phyloP scores from a whole-genome alignment of 2,113 vertebrate genomes.

The Steatornis caripensis region DNA sequence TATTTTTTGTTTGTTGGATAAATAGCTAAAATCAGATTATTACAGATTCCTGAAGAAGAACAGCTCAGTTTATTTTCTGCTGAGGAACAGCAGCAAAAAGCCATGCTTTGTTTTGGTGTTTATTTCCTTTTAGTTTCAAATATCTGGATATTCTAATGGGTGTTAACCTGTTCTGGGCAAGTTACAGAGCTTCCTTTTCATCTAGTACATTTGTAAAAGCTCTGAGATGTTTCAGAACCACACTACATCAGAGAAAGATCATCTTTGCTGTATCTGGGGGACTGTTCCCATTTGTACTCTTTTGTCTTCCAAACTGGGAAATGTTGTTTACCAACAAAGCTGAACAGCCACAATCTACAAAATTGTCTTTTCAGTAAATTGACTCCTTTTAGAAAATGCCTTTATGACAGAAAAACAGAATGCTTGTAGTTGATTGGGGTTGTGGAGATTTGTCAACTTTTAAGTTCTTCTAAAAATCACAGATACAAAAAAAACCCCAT shows the following conservation, averaged over 20 bases:
- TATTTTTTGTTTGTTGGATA: not conserved
- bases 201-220: not conserved
- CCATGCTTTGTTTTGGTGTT: not conserved
- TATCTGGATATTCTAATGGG: not conserved
- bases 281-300: not conserved
- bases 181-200: not conserved
- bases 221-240: not conserved
- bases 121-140: not conserved
- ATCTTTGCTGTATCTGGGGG: not conserved
- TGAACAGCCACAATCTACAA: not conserved
- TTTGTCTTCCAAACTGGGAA: not conserved
- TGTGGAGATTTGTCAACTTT: not conserved
- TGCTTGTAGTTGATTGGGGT: not conserved
- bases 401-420: not conserved
- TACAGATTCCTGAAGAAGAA: not conserved
- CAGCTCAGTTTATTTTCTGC: not conserved
- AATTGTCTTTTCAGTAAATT: not conserved
- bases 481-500: not conserved
- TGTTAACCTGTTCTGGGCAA: not conserved
- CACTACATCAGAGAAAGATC: not conserved
- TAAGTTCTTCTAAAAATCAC: not conserved
- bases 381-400: not conserved
- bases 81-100: not conserved
- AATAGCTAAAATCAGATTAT: not conserved
- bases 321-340: not conserved